Conservation (phyloP, 2,797 vertebrate genomes). For the Euthynnus affinis region DNA sequence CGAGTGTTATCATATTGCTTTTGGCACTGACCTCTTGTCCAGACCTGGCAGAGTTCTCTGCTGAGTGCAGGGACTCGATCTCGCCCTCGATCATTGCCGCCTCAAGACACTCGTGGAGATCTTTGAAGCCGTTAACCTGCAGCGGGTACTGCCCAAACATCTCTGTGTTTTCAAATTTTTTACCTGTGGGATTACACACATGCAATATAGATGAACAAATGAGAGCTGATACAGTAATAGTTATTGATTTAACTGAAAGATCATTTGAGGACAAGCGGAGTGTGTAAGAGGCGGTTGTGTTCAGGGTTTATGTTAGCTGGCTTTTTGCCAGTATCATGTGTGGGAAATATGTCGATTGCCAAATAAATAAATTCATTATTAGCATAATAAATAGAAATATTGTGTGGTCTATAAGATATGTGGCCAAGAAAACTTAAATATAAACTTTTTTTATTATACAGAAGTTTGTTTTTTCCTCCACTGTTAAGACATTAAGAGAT, state of each 20-base stretch:
- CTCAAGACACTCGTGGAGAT: slow-evolving; percentile 99
- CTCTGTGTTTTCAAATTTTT: slow-evolving; percentile 99
- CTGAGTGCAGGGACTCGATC: slow-evolving; percentile 98
- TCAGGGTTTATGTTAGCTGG: too few species aligned
- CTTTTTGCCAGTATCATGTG: too few species aligned
- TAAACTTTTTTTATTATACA: too few species aligned
- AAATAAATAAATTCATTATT: too few species aligned
- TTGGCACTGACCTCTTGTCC: slow-evolving; percentile 94
- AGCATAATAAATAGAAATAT: too few species aligned
- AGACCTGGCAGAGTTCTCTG: slow-evolving; percentile 95
- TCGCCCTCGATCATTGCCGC: slow-evolving; percentile 99
- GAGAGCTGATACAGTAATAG: neutral
- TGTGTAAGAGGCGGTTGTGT: neutral
- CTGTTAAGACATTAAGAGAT: too few species aligned
- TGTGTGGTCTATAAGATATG: too few species aligned
- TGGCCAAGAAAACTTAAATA: too few species aligned
- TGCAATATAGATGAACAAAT: neutral
- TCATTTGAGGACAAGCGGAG: neutral
- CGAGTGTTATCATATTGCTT: neutral
- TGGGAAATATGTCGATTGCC: too few species aligned
- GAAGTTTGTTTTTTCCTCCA: too few species aligned
- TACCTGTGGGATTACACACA: slow-evolving; percentile 84
- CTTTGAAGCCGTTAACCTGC: slow-evolving; percentile 98
- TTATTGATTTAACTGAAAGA: neutral
- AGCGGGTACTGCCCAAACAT: slow-evolving; percentile 99